Percentiles rank a stretch among this genome's conserved stretches.
Conservation (phyloP, 37 sponge, comb jelly and placozoan genomes). For the Theonella swinhoei region DNA sequence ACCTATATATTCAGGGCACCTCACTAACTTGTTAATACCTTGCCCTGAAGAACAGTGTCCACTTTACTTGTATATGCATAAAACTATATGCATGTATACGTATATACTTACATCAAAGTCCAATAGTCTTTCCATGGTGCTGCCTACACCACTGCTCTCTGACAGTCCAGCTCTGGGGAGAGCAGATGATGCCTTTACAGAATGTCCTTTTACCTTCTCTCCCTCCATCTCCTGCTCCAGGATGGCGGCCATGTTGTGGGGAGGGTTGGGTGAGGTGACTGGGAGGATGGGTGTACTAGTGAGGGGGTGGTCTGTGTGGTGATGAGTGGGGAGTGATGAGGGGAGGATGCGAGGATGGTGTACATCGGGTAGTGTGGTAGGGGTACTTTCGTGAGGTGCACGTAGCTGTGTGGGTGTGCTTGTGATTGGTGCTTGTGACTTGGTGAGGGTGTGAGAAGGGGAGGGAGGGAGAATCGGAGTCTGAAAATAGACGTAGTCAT, state of each 20-base stretch:
- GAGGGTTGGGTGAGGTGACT: not conserved
- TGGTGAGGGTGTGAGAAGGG: not conserved
- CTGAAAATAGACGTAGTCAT: not conserved
- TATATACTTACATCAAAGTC: constrained; percentile 16
- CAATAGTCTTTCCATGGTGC: constrained; percentile 15
- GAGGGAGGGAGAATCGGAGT: not conserved
- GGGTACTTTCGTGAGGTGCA: too few species aligned
- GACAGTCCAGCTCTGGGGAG: too few species aligned
- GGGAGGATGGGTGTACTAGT: constrained; percentile 18
- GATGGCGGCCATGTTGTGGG: not conserved
- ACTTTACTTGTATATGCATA: too few species aligned
- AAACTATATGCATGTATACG: too few species aligned
- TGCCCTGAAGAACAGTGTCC: too few species aligned
- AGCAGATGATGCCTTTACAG: not conserved
- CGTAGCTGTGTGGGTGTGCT: too few species aligned
- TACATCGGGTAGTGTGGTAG: too few species aligned
- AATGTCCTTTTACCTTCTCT: not conserved
- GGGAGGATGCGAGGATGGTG: not conserved
- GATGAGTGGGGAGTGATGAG: not conserved
- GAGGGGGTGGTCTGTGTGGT: not conserved
- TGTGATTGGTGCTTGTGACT: too few species aligned
- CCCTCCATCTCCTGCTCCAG: not conserved
- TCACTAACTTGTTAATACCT: too few species aligned
- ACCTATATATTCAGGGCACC: too few species aligned
- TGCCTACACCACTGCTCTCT: not conserved